A percentile compares a stretch with the other conserved stretches of the same genome.
These are phyloP conservation scores for Periophthalmus magnuspinnatus DNA, from an alignment of 2,797 vertebrate genomes.

Conservation along the genomic window DNA sequence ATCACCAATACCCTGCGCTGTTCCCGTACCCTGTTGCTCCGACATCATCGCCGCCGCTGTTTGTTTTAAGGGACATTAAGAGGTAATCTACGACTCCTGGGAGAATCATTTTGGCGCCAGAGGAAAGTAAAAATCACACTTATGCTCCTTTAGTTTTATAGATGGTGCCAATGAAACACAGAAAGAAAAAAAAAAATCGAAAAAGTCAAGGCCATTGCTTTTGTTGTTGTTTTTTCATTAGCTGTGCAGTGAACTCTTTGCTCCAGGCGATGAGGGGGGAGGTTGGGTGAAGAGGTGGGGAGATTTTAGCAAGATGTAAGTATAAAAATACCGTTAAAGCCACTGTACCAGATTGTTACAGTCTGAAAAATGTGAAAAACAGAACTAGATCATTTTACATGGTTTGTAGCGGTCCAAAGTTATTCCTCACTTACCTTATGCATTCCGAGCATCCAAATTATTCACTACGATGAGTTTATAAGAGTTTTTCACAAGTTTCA, in stretches of 20 bases:
- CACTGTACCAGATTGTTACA: too few species aligned
- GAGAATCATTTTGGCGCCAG: slow-evolving; percentile 34
- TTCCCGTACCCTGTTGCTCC: slow-evolving; percentile 26
- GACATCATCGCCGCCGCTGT: slow-evolving; percentile 29
- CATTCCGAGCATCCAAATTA: too few species aligned
- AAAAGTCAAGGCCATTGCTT: slow-evolving; percentile 27
- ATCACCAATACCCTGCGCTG: slow-evolving; percentile 34
- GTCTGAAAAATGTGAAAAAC: too few species aligned
- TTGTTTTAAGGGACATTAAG: slow-evolving; percentile 51
- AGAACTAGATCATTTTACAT: too few species aligned
- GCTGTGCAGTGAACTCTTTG: slow-evolving; percentile 43
- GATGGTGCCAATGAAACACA: slow-evolving; percentile 32
- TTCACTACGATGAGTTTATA: too few species aligned
- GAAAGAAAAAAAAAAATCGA: slow-evolving; percentile 1
- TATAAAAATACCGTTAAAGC: not conserved
- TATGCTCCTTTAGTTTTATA: slow-evolving; percentile 43
- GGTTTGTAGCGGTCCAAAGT: too few species aligned
- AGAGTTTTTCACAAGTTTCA: too few species aligned
- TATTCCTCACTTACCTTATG: too few species aligned
- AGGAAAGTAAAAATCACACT: slow-evolving; percentile 31
- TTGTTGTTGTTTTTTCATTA: slow-evolving; percentile 46
- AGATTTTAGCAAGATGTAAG: slow-evolving; percentile 9
- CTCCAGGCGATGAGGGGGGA: slow-evolving; percentile 37
- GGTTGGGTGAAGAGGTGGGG: slow-evolving; percentile 23
- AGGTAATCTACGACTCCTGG: slow-evolving; percentile 41